Evolutionary conservation across 2,113 vertebrate species (phyloP).

Genomic region (pig (Sus scrofa)): DNA sequence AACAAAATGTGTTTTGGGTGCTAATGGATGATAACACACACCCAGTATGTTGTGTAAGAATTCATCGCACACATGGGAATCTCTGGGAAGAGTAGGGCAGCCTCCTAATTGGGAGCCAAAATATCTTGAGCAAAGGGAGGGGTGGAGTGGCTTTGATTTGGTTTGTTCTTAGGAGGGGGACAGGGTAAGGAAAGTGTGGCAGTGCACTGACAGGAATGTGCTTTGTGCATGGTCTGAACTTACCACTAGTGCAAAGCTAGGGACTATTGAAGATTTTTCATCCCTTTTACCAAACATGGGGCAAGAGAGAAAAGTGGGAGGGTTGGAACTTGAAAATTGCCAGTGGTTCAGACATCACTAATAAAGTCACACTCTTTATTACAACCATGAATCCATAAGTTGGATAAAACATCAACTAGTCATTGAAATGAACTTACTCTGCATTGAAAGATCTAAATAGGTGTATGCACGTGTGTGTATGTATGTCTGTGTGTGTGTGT

Average conservation of each 20-base stretch:
- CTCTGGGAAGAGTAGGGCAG: not conserved
- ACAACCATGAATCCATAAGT: not conserved
- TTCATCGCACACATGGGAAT: not conserved
- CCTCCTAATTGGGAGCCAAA: too few relatives aligned
- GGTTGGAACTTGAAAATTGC: not conserved
- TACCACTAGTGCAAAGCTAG: fast-evolving
- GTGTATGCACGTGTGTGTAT: not conserved
- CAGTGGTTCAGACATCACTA: not conserved
- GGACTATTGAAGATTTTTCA: not conserved
- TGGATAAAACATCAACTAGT: not conserved
- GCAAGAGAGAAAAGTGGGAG: not conserved
- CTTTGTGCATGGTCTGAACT: not conserved
- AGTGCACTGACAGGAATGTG: not conserved
- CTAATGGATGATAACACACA: not conserved
- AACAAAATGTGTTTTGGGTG: not conserved
- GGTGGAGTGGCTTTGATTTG: not conserved
- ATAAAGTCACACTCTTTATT: not conserved
- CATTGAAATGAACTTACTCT: not conserved
- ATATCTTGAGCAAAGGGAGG: not conserved
- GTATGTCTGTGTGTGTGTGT: too few relatives aligned
- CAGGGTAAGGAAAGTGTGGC: not conserved
- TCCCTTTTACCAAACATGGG: not conserved
- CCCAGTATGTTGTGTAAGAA: not conserved
- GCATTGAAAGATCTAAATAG: not conserved
- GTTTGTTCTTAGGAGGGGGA: not conserved